Conservation (phyloP, 1,140 invertebrate genomes). For the Pseudomyrmex gracilis region DNA sequence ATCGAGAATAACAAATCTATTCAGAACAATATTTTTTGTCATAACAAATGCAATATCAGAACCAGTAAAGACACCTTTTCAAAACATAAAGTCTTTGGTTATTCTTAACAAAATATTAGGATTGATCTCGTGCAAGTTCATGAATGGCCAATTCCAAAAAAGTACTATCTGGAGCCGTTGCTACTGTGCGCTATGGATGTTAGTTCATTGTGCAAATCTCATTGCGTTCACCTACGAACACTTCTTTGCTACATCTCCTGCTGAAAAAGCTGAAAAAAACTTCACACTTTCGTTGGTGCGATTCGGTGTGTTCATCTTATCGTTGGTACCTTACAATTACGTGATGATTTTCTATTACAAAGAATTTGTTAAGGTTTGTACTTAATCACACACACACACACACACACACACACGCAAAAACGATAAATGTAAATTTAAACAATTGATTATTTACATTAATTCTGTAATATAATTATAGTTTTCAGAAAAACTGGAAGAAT, state of each 20-base stretch:
- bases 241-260: neutral
- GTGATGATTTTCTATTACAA: neutral
- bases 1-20: neutral
- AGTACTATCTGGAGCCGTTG: neutral
- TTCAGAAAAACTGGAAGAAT: conserved; percentile 8
- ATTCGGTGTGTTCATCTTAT: neutral
- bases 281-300: neutral
- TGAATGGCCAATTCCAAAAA: neutral
- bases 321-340: neutral
- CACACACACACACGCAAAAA: neutral
- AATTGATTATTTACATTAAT: neutral
- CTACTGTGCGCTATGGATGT: conserved; percentile 20
- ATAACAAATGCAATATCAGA: neutral
- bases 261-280: neutral
- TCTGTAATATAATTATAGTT: neutral
- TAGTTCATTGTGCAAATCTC: conserved; percentile 2
- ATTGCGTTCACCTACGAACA: neutral
- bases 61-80: neutral
- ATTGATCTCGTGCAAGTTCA: conserved; percentile 8
- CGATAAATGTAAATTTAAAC: neutral
- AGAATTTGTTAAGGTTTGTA: conserved; percentile 19
- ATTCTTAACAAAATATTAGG: neutral
- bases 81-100: conserved; percentile 1
- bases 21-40: too few species aligned
- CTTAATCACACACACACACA: neutral